Base-by-base conservation (phyloP, 2,797 vertebrate species). In the Hydrocynus forskahlii region DNA sequence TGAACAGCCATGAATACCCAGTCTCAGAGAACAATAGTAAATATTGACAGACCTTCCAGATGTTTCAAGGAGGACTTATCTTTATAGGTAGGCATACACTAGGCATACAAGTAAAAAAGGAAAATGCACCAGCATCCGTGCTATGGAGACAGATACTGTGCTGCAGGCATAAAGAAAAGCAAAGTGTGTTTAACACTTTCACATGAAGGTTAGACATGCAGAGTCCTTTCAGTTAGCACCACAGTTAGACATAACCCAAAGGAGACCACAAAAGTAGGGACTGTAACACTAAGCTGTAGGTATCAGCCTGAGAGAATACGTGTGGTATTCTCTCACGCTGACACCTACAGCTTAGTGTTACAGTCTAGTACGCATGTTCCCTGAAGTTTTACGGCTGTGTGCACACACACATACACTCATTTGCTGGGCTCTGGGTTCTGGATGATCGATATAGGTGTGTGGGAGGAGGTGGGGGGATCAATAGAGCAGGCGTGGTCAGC, bases 161-260 rank as follows among this genome's bases (percentile, higher is more conserved):
- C 55, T 70, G 17, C 48, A 43, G 78, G 74, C 25, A 17, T 48
- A 1, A 40, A 74, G 67, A 67, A 66, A 54, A 81, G 52, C 6
- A 45, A 7, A 78, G 75, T 17, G 55, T 75, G 59, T 78, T 83
- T 83, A 62, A 78, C 54, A 77, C 21, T 35, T 74, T 78, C 71
- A 38, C 23, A 68, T 13, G 23, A 52, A 77, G 38, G 62, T 73
- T 59, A 73, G 16, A 75, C 60, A 59, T 55, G 48, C 62, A 35
- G 35, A 29, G 62, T 76, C 54, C 45, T 43, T 12, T 52, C 21
- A 45, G 62, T 86, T 75, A 78, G 54, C 40, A 21, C 19, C 23
- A 16, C 25, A 21, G 17, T 21, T 48, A 67, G 45, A 55, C 62
- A 81, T 63, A 69, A 50, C 71, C 50, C 55, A 12, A 75, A 62